Percentiles rank a stretch among this genome's conserved stretches.
These are phyloP conservation scores for Scaptomyza montana DNA, from an alignment of 1,140 invertebrate genomes.

Conservation along the genomic window DNA sequence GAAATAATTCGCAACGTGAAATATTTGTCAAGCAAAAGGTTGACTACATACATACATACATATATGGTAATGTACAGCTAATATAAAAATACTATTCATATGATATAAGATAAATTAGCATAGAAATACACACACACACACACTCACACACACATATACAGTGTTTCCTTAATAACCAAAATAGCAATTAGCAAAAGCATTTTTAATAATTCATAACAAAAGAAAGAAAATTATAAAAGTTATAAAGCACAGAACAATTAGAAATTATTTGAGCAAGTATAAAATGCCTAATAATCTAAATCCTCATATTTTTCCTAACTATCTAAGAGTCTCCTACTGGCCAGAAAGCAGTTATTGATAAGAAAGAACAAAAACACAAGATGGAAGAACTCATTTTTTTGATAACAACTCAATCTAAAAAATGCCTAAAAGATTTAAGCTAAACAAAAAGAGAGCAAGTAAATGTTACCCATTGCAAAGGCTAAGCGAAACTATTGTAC, in stretches of 20 bases:
- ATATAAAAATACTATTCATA: slow-evolving; percentile 49
- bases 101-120: slow-evolving; percentile 51
- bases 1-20: slow-evolving; percentile 33
- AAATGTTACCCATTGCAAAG: slow-evolving; percentile 36
- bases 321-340: slow-evolving; percentile 15
- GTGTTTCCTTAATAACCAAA: slow-evolving; percentile 74
- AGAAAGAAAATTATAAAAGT: slow-evolving; percentile 11
- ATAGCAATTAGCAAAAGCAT: slow-evolving; percentile 58
- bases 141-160: too few species aligned
- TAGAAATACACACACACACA: slow-evolving; percentile 41
- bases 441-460: slow-evolving; percentile 1
- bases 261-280: slow-evolving; percentile 11
- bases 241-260: slow-evolving; percentile 34
- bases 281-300: slow-evolving; percentile 6
- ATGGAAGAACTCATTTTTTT: slow-evolving; percentile 16
- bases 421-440: slow-evolving; percentile 19
- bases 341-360: slow-evolving; percentile 36
- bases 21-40: slow-evolving; percentile 49
- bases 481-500: slow-evolving; percentile 61
- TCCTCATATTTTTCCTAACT: slow-evolving; percentile 2
- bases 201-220: slow-evolving; percentile 36
- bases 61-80: slow-evolving; percentile 72
- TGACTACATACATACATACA: slow-evolving; percentile 27
- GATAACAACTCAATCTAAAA: slow-evolving; percentile 24
- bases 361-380: slow-evolving; percentile 6